These are phyloP conservation scores for Heterochromis multidens DNA, from an alignment of 2,113 vertebrate species.

Conservation along the genomic window DNA sequence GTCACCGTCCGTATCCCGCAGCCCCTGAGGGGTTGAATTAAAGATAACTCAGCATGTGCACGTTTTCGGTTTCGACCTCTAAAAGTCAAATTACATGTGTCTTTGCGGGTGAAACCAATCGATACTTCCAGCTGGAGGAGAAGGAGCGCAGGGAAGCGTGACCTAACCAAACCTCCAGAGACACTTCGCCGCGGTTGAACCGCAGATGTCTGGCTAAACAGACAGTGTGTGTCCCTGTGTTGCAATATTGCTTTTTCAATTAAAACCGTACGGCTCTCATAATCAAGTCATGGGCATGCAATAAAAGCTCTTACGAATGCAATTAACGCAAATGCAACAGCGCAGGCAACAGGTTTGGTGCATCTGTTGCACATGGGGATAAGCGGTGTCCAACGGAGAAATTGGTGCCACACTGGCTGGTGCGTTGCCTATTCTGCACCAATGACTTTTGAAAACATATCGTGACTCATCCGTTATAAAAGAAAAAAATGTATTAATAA, in stretches of 20 bases:
- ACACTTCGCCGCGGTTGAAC: slow-evolving; percentile 21
- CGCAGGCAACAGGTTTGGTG: slow-evolving; percentile 51
- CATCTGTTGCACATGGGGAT: slow-evolving; percentile 46
- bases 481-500: not conserved
- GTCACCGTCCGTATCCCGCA: not conserved
- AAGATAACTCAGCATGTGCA: not conserved
- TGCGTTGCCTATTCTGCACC: not conserved
- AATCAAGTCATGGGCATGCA: slow-evolving; percentile 14
- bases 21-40: not conserved
- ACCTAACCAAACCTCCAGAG: slow-evolving; percentile 58
- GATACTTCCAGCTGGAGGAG: slow-evolving; percentile 59
- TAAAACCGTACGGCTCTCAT: not conserved
- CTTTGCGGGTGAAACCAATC: slow-evolving; percentile 41
- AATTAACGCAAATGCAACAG: not conserved
- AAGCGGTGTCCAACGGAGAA: not conserved
- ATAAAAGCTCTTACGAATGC: not conserved
- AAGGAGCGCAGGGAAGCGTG: slow-evolving; percentile 58
- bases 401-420: not conserved
- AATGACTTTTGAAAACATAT: not conserved
- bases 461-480: not conserved
- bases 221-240: slow-evolving; percentile 1
- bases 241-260: slow-evolving; percentile 37
- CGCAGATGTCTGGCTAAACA: slow-evolving; percentile 57
- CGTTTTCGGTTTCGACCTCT: not conserved
- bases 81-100: slow-evolving; percentile 43